Conservation (phyloP, 2,888 invertebrate species). For the Rhagium mordax region DNA sequence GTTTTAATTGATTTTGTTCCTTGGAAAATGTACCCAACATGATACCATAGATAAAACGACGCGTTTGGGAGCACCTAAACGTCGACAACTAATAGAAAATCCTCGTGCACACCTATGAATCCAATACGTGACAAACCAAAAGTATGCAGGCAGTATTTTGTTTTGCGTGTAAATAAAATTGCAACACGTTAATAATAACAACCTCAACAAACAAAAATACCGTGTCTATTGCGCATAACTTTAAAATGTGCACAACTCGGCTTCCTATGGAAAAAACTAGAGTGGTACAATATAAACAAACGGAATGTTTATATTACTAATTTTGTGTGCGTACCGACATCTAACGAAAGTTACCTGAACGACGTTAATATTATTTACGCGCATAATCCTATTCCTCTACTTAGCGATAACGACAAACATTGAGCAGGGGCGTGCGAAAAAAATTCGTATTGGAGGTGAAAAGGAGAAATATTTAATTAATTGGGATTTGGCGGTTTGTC, state of each 20-base stretch:
- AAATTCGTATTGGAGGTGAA: neutral
- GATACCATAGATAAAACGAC: no score
- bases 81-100: neutral
- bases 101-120: neutral
- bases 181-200: slow-evolving; percentile 8
- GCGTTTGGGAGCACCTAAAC: no score
- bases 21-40: no score
- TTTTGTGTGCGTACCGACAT: neutral
- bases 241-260: slow-evolving; percentile 1
- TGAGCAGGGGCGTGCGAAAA: neutral
- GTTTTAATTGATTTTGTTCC: no score
- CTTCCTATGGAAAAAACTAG: neutral
- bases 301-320: neutral
- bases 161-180: slow-evolving; percentile 13
- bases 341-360: neutral
- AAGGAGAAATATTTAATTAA: no score
- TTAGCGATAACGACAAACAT: neutral
- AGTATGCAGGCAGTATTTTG: neutral
- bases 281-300: neutral
- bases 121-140: slow-evolving; percentile 14
- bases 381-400: neutral
- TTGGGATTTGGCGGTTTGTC: no score
- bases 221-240: slow-evolving; percentile 13
- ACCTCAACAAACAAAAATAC: slow-evolving; percentile 6
- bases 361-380: neutral